phyloP scores from a whole-genome alignment of 1,140 invertebrate genomes.

The Sitophilus oryzae region DNA sequence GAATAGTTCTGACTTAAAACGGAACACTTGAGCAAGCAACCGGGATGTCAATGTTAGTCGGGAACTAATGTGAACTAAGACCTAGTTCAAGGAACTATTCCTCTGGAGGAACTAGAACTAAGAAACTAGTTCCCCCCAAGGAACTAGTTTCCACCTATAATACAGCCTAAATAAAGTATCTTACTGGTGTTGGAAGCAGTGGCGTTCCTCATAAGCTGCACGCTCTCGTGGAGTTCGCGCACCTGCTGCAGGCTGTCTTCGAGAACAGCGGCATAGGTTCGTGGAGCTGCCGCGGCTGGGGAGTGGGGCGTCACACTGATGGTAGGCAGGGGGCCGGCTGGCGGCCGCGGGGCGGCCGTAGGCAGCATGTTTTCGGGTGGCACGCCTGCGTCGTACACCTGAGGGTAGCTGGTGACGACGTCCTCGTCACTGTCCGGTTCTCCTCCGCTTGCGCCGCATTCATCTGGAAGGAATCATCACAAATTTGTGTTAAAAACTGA shows the following conservation, averaged over 20 bases:
- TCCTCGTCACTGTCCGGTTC: conserved; percentile 60
- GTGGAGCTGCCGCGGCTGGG: conserved; percentile 64
- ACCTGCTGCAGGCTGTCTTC: conserved; percentile 73
- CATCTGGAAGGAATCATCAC: conserved; percentile 44
- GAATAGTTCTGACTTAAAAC: too few relatives aligned
- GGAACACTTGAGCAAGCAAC: neutral
- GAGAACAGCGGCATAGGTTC: conserved; percentile 58
- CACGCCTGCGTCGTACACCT: conserved; percentile 19
- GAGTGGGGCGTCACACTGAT: conserved; percentile 84
- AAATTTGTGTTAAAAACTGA: too few relatives aligned
- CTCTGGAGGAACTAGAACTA: too few relatives aligned
- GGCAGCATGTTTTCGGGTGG: conserved; percentile 37
- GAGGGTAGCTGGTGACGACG: conserved; percentile 58
- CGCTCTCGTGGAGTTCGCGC: conserved; percentile 65
- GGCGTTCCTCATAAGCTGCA: conserved; percentile 68
- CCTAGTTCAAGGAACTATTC: too few relatives aligned
- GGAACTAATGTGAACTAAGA: too few relatives aligned
- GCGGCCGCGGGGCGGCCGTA: conserved; percentile 31
- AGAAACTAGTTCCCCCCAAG: too few relatives aligned
- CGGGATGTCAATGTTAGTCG: too few relatives aligned
- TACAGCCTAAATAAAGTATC: neutral
- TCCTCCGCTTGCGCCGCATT: conserved; percentile 55
- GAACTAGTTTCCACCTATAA: too few relatives aligned
- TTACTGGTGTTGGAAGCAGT: conserved; percentile 43
- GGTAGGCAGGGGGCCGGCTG: conserved; percentile 56